Percentiles rank a stretch among this genome's conserved stretches.
These are phyloP conservation scores for Scylla paramamosain DNA, from an alignment of 1,140 invertebrate genomes.

Conservation along the genomic window DNA sequence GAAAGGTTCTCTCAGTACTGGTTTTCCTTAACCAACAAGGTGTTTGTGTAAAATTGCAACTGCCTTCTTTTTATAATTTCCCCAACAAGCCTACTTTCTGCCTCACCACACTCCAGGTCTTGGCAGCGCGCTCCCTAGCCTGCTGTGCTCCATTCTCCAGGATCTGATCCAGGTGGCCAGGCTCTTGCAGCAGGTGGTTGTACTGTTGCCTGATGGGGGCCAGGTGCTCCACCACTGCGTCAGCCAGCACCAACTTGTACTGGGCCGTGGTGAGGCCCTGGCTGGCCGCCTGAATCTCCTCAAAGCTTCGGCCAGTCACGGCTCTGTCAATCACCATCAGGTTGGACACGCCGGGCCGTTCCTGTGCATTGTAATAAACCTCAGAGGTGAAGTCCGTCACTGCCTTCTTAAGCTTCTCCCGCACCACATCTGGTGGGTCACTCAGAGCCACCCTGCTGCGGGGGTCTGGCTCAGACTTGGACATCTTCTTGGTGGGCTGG, in stretches of 20 bases:
- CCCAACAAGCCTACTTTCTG: slow-evolving; percentile 79
- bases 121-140: slow-evolving; percentile 86
- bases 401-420: slow-evolving; percentile 93
- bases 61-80: not conserved
- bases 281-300: slow-evolving; percentile 87
- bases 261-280: slow-evolving; percentile 87
- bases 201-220: slow-evolving; percentile 84
- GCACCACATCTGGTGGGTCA: slow-evolving; percentile 89
- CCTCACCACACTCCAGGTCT: slow-evolving; percentile 86
- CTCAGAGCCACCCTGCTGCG: slow-evolving; percentile 90
- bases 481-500: slow-evolving; percentile 97
- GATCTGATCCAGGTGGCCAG: slow-evolving; percentile 84
- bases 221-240: slow-evolving; percentile 87
- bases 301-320: slow-evolving; percentile 85
- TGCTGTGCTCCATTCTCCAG: slow-evolving; percentile 86
- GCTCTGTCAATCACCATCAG: slow-evolving; percentile 92
- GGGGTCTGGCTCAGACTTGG: slow-evolving; percentile 93
- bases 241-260: slow-evolving; percentile 90
- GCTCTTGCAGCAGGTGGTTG: slow-evolving; percentile 58
- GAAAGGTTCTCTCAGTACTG: too few species aligned
- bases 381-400: slow-evolving; percentile 94
- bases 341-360: slow-evolving; percentile 93
- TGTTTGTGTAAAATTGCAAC: not conserved
- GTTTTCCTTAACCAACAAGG: too few species aligned
- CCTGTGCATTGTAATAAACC: slow-evolving; percentile 89